Percentiles rank a stretch among this genome's conserved stretches.
Evolutionary conservation across 2,113 vertebrate genomes (phyloP).

Genomic region (Mixornis gularis): DNA sequence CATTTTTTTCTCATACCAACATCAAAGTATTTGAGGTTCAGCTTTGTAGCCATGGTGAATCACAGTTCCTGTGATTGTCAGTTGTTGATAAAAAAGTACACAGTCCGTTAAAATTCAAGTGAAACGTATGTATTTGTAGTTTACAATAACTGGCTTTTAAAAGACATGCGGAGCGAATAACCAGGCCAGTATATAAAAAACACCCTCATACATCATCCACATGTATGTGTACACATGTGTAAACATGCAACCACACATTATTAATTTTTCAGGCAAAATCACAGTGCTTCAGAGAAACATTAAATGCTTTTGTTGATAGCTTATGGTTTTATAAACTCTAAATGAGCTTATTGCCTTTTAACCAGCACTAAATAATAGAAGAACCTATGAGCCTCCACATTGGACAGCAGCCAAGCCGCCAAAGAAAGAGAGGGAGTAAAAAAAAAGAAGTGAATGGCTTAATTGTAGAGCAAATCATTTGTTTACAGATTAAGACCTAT

Average conservation of each 20-base stretch:
- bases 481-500: constrained; percentile 78
- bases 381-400: constrained; percentile 61
- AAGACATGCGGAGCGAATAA: constrained; percentile 27
- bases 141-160: constrained; percentile 47
- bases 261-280: constrained; percentile 53
- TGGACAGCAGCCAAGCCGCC: constrained; percentile 71
- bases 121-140: constrained; percentile 44
- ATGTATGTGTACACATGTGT: rapidly evolving
- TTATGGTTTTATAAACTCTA: constrained; percentile 76
- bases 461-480: constrained; percentile 77
- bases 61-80: background rate
- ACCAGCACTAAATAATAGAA: constrained; percentile 72
- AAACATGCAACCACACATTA: background rate
- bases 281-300: constrained; percentile 60
- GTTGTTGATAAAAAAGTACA: constrained; percentile 18
- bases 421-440: background rate
- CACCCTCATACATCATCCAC: background rate
- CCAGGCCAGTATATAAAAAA: background rate
- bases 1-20: background rate
- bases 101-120: constrained; percentile 41
- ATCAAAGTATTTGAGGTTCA: constrained; percentile 32
- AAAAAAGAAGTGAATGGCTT: constrained; percentile 60
- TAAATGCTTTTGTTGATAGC: constrained; percentile 71
- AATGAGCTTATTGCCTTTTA: constrained; percentile 80
- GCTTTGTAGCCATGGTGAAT: constrained; percentile 41